Conservation (phyloP, 1,140 invertebrate genomes). For the Lordiphosa stackelbergi region DNA sequence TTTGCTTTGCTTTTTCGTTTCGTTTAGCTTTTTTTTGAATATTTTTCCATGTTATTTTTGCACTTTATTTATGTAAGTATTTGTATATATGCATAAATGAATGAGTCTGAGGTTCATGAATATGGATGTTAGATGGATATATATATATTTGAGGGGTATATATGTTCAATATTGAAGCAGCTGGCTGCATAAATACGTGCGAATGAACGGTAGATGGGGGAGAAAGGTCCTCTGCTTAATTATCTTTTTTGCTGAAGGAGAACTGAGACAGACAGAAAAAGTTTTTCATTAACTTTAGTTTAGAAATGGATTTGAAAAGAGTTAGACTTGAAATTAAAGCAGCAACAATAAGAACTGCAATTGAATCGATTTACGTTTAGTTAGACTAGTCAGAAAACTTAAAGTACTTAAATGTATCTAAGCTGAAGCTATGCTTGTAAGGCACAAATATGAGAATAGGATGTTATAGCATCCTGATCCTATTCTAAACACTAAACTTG, state of each 20-base stretch:
- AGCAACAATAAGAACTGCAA: no score
- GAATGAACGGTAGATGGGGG: constrained; percentile 3
- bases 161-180: constrained; percentile 13
- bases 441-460: no score
- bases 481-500: no score
- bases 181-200: constrained; percentile 34
- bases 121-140: constrained; percentile 31
- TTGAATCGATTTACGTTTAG: no score
- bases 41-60: constrained; percentile 33
- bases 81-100: constrained; percentile 35
- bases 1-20: constrained; percentile 35
- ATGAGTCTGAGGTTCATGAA: constrained; percentile 49
- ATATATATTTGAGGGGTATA: constrained; percentile 26
- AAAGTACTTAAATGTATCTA: no score
- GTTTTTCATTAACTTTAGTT: no score
- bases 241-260: constrained; percentile 2
- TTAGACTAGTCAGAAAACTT: no score
- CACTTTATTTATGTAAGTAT: constrained; percentile 33
- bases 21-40: constrained; percentile 14
- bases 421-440: no score
- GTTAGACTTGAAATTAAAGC: no score
- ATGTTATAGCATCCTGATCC: no score
- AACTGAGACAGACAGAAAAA: no score
- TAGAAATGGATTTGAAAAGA: no score
- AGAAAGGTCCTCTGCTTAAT: constrained; percentile 7